phyloP scores from a whole-genome alignment of 1,140 invertebrate species.

The Mamestra configurata region DNA sequence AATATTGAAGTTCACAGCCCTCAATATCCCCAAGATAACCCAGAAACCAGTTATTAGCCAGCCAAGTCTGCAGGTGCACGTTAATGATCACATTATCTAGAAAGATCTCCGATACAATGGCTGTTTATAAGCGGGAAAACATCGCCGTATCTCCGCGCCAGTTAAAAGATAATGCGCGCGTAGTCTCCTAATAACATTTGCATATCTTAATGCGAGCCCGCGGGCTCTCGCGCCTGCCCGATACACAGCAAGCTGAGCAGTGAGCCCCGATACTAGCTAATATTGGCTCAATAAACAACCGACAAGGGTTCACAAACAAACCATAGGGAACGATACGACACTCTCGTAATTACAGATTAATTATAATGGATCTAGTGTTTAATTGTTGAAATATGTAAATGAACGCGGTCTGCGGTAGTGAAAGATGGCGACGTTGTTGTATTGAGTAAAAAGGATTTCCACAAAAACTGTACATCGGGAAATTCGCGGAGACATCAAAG shows the following conservation, averaged over 20 bases:
- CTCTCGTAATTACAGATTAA: constrained; percentile 75
- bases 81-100: constrained; percentile 59
- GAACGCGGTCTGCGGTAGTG: constrained; percentile 26
- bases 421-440: constrained; percentile 17
- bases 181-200: constrained; percentile 75
- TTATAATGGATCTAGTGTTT: constrained; percentile 68
- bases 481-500: constrained; percentile 48
- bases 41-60: constrained; percentile 33
- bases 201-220: constrained; percentile 76
- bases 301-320: constrained; percentile 64
- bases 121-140: constrained; percentile 63
- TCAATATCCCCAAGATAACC: constrained; percentile 19
- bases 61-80: constrained; percentile 24
- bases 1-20: constrained; percentile 6
- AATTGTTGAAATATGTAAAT: constrained; percentile 55
- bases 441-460: constrained; percentile 30
- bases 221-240: constrained; percentile 13
- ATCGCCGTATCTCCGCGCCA: constrained; percentile 57
- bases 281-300: constrained; percentile 67
- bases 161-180: constrained; percentile 67
- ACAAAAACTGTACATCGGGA: constrained; percentile 43
- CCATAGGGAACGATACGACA: constrained; percentile 59
- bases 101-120: constrained; percentile 63
- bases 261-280: constrained; percentile 58
- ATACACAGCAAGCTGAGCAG: constrained; percentile 14